Percentiles rank a stretch among this genome's conserved stretches.
Evolutionary conservation across 2,888 invertebrate genomes (phyloP).

Genomic region (Allacma fusca): DNA sequence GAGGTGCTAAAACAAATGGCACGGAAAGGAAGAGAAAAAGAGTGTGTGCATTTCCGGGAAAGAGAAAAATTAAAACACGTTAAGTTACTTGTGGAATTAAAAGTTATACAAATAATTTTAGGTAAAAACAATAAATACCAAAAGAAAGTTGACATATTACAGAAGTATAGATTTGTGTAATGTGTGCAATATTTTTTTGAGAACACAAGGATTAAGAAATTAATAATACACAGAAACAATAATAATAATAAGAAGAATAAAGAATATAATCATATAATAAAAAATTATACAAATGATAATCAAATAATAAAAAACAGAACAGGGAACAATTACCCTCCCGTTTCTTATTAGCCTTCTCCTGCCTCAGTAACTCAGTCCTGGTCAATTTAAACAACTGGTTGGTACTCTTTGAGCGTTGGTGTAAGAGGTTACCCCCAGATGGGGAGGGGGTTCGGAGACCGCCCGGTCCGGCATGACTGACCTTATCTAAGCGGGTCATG

Average conservation of each 20-base stretch:
- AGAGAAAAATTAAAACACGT: neutral
- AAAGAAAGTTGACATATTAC: neutral
- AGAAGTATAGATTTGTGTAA: no score
- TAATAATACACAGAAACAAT: slow-evolving; percentile 2
- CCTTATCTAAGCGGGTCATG: slow-evolving; percentile 60
- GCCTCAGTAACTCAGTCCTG: slow-evolving; percentile 60
- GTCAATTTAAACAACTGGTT: slow-evolving; percentile 59
- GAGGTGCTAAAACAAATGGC: neutral
- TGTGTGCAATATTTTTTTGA: neutral
- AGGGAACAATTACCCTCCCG: slow-evolving; percentile 42
- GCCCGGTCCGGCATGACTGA: slow-evolving; percentile 53
- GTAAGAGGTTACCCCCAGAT: slow-evolving; percentile 27
- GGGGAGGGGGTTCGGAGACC: slow-evolving; percentile 26
- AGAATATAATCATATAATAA: neutral
- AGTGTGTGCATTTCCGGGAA: neutral
- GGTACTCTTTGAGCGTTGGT: slow-evolving; percentile 57
- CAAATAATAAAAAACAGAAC: neutral
- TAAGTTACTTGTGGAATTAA: neutral
- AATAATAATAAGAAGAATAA: slow-evolving; percentile 11
- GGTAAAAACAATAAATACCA: neutral
- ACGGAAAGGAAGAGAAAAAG: neutral
- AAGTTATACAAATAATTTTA: neutral
- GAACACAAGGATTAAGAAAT: neutral
- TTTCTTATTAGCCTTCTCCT: slow-evolving; percentile 55
- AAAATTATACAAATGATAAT: neutral